phyloP scores from a whole-genome alignment of 2,797 vertebrate species.

The Tamandua tetradactyla region DNA sequence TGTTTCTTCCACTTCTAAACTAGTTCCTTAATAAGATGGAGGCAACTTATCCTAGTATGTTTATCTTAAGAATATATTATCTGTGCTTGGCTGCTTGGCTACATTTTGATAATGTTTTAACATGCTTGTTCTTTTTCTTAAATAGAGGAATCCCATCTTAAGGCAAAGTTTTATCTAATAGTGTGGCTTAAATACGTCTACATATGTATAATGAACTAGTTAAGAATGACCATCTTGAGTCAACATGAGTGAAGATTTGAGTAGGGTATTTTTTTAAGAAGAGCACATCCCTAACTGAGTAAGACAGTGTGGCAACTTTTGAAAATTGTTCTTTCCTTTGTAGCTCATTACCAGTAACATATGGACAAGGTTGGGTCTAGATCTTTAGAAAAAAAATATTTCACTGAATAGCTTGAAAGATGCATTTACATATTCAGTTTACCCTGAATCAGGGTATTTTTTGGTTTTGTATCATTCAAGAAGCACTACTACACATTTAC shows the following conservation, averaged over 20 bases:
- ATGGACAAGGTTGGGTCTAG: background rate
- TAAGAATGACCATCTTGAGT: background rate
- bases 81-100: background rate
- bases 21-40: background rate
- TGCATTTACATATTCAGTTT: background rate
- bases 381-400: background rate
- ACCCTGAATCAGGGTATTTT: background rate
- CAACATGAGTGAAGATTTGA: background rate
- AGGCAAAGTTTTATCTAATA: background rate
- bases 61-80: background rate
- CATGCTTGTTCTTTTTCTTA: background rate
- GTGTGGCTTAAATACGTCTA: background rate
- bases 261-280: too few relatives aligned
- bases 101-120: background rate
- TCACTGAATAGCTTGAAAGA: background rate
- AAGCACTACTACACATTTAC: background rate
- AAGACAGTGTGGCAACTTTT: background rate
- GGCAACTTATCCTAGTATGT: background rate
- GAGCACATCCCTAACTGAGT: background rate
- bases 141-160: background rate
- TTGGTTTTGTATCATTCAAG: background rate
- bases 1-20: background rate
- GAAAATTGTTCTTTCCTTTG: background rate
- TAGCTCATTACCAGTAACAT: background rate
- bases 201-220: background rate